Evolutionary conservation across 2,113 vertebrate genomes (phyloP), one percentile per base, ranked within the genome.

Genomic region (Typhlomys cinereus): DNA sequence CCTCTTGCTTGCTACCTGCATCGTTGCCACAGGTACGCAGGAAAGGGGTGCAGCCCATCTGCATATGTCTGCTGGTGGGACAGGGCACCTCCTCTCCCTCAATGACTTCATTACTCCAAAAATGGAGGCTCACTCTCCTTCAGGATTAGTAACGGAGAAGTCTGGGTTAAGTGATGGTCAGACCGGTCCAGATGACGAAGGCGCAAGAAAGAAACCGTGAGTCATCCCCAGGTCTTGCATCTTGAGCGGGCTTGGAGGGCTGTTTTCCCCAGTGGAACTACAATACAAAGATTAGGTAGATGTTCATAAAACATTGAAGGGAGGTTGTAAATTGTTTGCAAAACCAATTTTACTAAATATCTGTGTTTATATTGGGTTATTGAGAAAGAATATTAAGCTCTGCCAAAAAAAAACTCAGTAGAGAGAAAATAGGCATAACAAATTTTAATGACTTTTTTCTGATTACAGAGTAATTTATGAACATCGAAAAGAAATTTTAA

Each of bases 311-410:
- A 94, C 71, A 96, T 90, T 85, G 83, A 90, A 90, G 86, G 13
- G 36, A 87, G 50, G 76, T 62, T 88, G 81, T 64, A 94, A 93
- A 91, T 87, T 92, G 82, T 95, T 90, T 93, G 86, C 95, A 95
- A 95, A 96, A 88, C 74, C 54, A 92, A 93, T 97, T 95, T 92
- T 62, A 91, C 82, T 96, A 94, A 95, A 90, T 83, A 67, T 84
- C 34, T 94, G 57, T 90, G 57, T 91, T 94, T 85, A 83, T 87
- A 85, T 64, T 80, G 80, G 70, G 86, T 94, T 95, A 69, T 92
- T 94, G 88, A 93, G 74, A 89, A 87, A 94, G 61, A 92, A 84
- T 80, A 95, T 93, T 95, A 96, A 96, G 89, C 46, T 88, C 36
- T 50, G 36, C 59, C 11, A 54, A 91, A 93, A 94, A 67, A 88